Evolutionary conservation across 2,888 invertebrate genomes (phyloP), one percentile per base, ranked within the genome.

Genomic region (Acanthopleura granulata): DNA sequence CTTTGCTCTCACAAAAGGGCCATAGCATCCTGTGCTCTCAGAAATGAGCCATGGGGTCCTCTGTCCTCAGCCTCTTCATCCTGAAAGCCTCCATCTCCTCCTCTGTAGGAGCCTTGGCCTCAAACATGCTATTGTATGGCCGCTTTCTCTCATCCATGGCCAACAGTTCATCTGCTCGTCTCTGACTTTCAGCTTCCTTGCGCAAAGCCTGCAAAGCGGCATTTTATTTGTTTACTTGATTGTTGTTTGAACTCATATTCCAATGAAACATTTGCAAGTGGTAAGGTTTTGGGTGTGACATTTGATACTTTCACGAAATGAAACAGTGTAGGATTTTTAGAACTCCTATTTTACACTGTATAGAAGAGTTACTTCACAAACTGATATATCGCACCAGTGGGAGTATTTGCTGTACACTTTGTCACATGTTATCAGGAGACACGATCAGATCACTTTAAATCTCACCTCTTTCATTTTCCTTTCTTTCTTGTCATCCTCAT

Each of bases 71-170:
- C 74, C 95, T 93, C 90, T 96, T 98, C 92, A 96, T 94, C 88
- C 95, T 94, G 91, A 95, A 98, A 0, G 97, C 97, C 90, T 99
- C 98, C 89, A 98, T 93, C 90, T 99, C 97, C 80, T 96, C 96
- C 77, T 96, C 95, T 0, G 96, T 95, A 0, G 97, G 97, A 77
- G 94, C 95, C 83, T 95, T 95, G 0, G 94, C 94, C 62, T 91
- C 90, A 78, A 89, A 89, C 89, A 90, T 91, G 86, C 96, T 97
- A 91, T 99, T 98, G 91, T 97, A 99, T 0, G 96, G 94, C 3
- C 98, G 93, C 86, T 97, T 97, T 22, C 98, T 92, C 86, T 99
- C 99, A 89, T 97, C 97, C 81, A 95, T 90, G 0, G 93, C 92
- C 76, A 95, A 89, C 0, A 95, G 87, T 80, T 92, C 91, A 0